Evolutionary conservation across 2,113 vertebrate genomes (phyloP), one percentile per base, ranked within the genome.

Genomic region (Nymphicus hollandicus): DNA sequence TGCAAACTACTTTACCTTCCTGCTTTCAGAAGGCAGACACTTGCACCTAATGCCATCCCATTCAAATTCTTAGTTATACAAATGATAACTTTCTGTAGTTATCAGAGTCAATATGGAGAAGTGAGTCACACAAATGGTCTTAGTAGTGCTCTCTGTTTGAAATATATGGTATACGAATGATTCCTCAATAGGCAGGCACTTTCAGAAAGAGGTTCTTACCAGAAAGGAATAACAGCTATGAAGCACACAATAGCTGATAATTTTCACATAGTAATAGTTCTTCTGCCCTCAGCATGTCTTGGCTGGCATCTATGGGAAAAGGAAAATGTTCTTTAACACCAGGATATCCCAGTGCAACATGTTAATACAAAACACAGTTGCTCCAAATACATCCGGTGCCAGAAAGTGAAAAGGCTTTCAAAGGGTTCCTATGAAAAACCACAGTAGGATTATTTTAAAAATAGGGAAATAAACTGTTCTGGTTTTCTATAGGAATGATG

Each of bases 221-320:
- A 53, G 13, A 25, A 7, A 68, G 16, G 14, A 93, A n/a, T 60
- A 60, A 72, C 9, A 71, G 46, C 27, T 68, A 27, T 63, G 53
- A 76, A 56, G 28, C 15, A 68, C 16, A 65, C n/a, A 87, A 69
- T 28, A 89, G 49, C 15, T 76, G 55, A 47, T 60, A 29, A 81
- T 88, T 89, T 81, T 91, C 56, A 85, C 18, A 27, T 33, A 37
- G 52, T 71, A 76, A 33, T 13, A 61, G 35, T 65, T 79, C 14
- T 89, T 70, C 78, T 95, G 76, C 69, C 61, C 56, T 37, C 64
- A 85, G 27, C 10, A 49, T 12, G 9, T 68, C 77, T 91, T 96
- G 70, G 81, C 66, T 96, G 87, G 44, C 65, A 95, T 77, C 81
- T 85, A 15, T 68, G 58, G 73, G 78, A 81, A 95, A 91, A 87